phyloP scores from a whole-genome alignment of 2,797 vertebrate genomes.

The Enteromius radiatus region DNA sequence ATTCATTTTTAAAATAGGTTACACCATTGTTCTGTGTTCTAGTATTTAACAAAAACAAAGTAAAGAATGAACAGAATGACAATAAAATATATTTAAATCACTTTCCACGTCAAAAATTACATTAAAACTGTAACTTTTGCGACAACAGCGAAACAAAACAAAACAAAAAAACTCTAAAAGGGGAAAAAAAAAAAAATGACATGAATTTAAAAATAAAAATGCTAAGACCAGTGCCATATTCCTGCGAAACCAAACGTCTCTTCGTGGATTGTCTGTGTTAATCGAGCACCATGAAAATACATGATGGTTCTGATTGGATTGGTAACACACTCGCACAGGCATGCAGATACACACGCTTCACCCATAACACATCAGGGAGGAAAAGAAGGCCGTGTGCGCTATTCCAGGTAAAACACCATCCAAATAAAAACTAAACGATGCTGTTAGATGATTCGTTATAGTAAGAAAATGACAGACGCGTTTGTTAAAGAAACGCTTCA shows the following conservation, averaged over 20 bases:
- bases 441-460: constrained; percentile 36
- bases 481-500: constrained; percentile 23
- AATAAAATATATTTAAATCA: constrained; percentile 61
- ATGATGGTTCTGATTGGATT: constrained; percentile 63
- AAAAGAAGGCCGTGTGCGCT: constrained; percentile 33
- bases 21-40: constrained; percentile 63
- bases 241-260: constrained; percentile 60
- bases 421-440: constrained; percentile 49
- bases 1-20: constrained; percentile 80
- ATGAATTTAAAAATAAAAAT: constrained; percentile 58
- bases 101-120: constrained; percentile 68
- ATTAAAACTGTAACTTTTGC: constrained; percentile 70
- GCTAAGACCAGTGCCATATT: constrained; percentile 61
- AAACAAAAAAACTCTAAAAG: no score
- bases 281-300: constrained; percentile 79
- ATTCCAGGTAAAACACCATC: constrained; percentile 45
- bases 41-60: constrained; percentile 71
- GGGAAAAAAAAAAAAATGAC: constrained; percentile 43
- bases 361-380: constrained; percentile 31
- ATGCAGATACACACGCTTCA: constrained; percentile 33
- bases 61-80: constrained; percentile 59
- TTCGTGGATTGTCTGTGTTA: constrained; percentile 79
- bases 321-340: constrained; percentile 36
- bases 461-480: constrained; percentile 47
- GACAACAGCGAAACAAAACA: constrained; percentile 43